Percentiles rank a stretch among this genome's conserved stretches.
Evolutionary conservation across 1,140 invertebrate genomes (phyloP).

Genomic region (Drosophila simulans): DNA sequence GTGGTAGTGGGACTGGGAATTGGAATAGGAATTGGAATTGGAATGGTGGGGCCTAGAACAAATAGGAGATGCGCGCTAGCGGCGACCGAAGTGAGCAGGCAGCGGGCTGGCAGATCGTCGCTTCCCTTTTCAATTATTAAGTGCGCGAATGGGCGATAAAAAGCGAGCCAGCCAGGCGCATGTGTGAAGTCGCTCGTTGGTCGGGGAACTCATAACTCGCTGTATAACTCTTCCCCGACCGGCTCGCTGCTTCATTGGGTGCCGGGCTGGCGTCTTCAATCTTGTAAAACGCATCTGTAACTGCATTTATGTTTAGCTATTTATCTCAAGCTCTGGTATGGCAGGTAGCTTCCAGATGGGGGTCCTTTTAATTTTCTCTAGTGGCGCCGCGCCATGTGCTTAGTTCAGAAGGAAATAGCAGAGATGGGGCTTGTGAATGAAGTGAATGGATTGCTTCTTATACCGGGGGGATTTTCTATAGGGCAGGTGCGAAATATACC

Average conservation of each 20-base stretch:
- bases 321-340: conserved; percentile 58
- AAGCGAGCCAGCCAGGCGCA: conserved; percentile 47
- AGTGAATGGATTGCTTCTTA: neutral
- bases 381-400: conserved; percentile 27
- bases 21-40: neutral
- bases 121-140: conserved; percentile 83
- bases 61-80: conserved; percentile 31
- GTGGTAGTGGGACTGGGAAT: too few relatives aligned
- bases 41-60: conserved; percentile 50
- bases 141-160: conserved; percentile 80
- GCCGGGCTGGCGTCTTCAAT: conserved; percentile 57
- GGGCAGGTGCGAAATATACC: neutral
- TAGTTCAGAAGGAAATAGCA: neutral
- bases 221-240: conserved; percentile 37
- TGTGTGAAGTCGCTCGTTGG: conserved; percentile 30
- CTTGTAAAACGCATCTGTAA: conserved; percentile 69
- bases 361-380: conserved; percentile 31
- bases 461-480: neutral
- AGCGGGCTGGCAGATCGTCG: conserved; percentile 64
- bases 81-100: conserved; percentile 1
- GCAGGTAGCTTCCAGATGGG: conserved; percentile 63
- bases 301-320: conserved; percentile 68
- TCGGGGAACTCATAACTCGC: conserved; percentile 67
- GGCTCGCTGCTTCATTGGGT: neutral
- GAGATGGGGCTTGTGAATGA: neutral